Base-by-base conservation (phyloP, 2,797 vertebrate genomes). In the Sebastiscus albofasciatus region DNA sequence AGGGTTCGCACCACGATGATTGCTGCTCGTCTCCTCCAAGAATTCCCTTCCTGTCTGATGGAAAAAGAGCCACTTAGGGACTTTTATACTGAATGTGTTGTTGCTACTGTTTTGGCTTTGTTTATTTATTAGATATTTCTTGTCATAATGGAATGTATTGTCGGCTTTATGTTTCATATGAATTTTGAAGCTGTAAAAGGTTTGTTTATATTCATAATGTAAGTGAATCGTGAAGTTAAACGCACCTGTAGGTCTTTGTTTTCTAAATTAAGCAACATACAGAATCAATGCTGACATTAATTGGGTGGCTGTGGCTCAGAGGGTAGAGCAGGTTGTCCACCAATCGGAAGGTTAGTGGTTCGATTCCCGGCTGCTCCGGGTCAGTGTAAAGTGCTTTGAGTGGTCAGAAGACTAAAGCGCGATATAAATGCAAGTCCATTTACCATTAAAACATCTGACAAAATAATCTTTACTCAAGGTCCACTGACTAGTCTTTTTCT, bases 1-100 rank as follows among this genome's bases (percentile, higher is more conserved):
- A 74, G 67, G 67, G 69, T 77, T 81, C 67, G 52, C 22, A 6
- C 67, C 73, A 56, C 20, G 16, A 77, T 27, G 71, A 56, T 8
- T 13, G 67, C 62, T 34, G 54, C 5, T 54, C 3, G 36, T 85
- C 85, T 88, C 82, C 64, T 77, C 3, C 0, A 78, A 61, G 70
- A 87, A 82, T 72, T 69, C 72, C 72, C 74, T 65, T 80, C 27
- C 68, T 24, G 42, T 60, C 67, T 69, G 81, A 67, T 2, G 22
- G 33, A 76, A 42, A 42, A 52, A 67, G 22, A 70, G 16, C 5
- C 8, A 66, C 29, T 60, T 29, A 12, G 2, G 2, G 31, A 8
- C 64, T 14, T 59, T 4, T 22, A 52, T 12, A 5, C 12, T 13
- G 9, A 27, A 62, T 22, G 26, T 55, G 20, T 11, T 27, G 0